Conservation (phyloP, 2,888 invertebrate genomes). For the Cephus runcator region DNA sequence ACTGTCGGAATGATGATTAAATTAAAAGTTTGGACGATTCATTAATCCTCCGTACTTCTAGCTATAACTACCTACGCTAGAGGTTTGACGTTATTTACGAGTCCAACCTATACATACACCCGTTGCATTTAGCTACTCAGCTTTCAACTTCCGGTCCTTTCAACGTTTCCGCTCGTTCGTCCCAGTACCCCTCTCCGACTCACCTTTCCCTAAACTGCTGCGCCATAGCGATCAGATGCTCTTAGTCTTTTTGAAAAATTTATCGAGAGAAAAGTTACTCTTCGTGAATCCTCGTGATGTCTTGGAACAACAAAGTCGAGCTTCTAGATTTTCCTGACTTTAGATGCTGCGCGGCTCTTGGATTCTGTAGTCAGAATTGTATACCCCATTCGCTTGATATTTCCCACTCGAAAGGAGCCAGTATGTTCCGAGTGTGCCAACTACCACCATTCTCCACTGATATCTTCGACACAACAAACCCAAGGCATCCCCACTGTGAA, state of each 20-base stretch:
- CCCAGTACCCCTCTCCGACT: slow-evolving; percentile 14
- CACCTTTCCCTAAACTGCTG: slow-evolving; percentile 11
- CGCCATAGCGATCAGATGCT: neutral
- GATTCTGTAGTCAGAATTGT: neutral
- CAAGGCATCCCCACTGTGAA: neutral
- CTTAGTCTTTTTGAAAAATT: neutral
- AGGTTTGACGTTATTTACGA: neutral
- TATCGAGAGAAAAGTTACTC: neutral
- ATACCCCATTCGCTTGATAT: neutral
- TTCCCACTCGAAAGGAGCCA: neutral
- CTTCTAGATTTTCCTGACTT: neutral
- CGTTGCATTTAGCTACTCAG: neutral
- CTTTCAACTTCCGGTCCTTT: neutral
- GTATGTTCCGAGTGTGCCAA: neutral
- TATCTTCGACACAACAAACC: neutral
- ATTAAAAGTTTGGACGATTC: slow-evolving; percentile 55
- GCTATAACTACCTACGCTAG: neutral
- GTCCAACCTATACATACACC: neutral
- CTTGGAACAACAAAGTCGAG: neutral
- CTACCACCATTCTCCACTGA: neutral
- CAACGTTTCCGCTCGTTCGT: neutral
- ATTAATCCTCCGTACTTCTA: slow-evolving; percentile 40
- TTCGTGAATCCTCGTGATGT: neutral
- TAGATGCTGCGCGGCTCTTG: neutral
- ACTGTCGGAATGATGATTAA: slow-evolving; percentile 38